phyloP scores from a whole-genome alignment of 2,888 invertebrate species.

The Orthonevra nobilis region DNA sequence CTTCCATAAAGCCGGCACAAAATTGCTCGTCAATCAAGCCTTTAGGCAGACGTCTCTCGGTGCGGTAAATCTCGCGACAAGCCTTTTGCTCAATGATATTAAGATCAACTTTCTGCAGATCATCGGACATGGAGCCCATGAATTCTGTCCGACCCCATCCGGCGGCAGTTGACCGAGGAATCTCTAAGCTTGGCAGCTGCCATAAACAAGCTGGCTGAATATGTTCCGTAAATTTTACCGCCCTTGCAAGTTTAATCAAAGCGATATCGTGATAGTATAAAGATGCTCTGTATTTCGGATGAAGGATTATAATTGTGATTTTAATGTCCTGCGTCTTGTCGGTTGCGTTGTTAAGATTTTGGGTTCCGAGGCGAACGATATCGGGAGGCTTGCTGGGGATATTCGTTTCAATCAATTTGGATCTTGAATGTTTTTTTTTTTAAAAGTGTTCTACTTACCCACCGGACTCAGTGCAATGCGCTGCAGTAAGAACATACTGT shows the following conservation, averaged over 20 bases:
- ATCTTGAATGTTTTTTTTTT: too few species aligned
- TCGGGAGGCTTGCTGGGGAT: constrained; percentile 80
- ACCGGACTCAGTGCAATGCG: constrained; percentile 81
- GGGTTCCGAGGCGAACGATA: constrained; percentile 81
- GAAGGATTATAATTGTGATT: constrained; percentile 79
- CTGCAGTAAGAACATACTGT: constrained; percentile 82
- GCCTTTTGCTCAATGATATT: constrained; percentile 75
- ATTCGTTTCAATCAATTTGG: too few species aligned
- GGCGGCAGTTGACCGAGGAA: constrained; percentile 75
- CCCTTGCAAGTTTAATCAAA: constrained; percentile 80
- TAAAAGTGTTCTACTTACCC: constrained; percentile 71
- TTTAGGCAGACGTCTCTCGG: constrained; percentile 76
- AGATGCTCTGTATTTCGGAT: constrained; percentile 81
- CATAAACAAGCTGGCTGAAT: constrained; percentile 79
- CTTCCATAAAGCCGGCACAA: constrained; percentile 79
- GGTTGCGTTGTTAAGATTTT: constrained; percentile 80
- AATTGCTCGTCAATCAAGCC: constrained; percentile 79
- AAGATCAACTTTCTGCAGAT: constrained; percentile 78
- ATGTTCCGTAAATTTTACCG: constrained; percentile 73
- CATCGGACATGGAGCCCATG: constrained; percentile 76
- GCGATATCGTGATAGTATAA: constrained; percentile 84
- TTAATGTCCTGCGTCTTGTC: constrained; percentile 79
- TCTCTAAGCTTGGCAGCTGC: constrained; percentile 75
- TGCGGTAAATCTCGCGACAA: constrained; percentile 76
- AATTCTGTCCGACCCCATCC: constrained; percentile 79